Evolutionary conservation across 2,888 invertebrate genomes (phyloP), one percentile per base, ranked within the genome.

Genomic region (Phania funesta): DNA sequence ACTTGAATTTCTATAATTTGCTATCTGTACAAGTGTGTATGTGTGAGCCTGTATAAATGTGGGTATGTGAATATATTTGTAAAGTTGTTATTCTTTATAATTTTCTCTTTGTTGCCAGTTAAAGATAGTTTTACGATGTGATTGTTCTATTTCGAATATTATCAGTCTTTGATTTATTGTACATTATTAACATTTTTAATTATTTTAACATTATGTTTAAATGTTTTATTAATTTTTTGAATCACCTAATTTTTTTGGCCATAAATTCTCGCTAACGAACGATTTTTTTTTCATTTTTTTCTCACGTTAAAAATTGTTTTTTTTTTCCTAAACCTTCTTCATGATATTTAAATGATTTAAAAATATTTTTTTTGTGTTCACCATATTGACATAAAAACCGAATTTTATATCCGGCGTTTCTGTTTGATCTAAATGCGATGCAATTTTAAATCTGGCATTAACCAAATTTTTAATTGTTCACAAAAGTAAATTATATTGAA

Each of bases 171-270:
- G 89, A 89, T 89, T 89, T 89, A 89, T 89, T 86, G 84, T 84
- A 82, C 41, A 86, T 85, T 87, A 89, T 89, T 89, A 89, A 89
- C 89, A 89, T 89, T 89, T 89, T 89, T 89, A 89, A 89, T 89
- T 89, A 87, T 87, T 86, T 86, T 84, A 85, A 89, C 88, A 89
- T 88, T 86, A 86, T 89, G 89, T 89, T 87, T 85, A 64, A 78
- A 78, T 89, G 89, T 89, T 89, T 84, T 88, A 88, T 88, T 88
- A 87, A 88, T 88, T 86, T 87, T 86, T 85, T 79, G 86, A 86
- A 84, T 86, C 84, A 83, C 80, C 80, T 64, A 13, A 35, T 65
- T 84, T 84, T 67, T 68, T 73, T 75, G 18, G 60, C 18, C 76
- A 86, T 68, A 74, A 74, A 67, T 73, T 73, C 44, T 32, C 18